Evolutionary conservation across 2,888 invertebrate species (phyloP).

Genomic region (Prionchulus punctatus): DNA sequence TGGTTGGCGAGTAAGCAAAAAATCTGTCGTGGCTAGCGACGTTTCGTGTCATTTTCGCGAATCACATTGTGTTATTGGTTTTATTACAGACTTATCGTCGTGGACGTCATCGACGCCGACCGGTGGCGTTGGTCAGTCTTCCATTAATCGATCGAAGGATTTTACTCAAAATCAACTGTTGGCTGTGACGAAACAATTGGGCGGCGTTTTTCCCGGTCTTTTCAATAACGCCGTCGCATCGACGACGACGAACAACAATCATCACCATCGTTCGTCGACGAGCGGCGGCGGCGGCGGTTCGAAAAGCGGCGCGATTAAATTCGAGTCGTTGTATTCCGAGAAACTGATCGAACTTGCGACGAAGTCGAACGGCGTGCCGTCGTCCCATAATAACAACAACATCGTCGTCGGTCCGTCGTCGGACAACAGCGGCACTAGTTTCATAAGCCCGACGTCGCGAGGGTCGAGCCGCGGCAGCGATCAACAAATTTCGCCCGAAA

Average conservation of each 20-base stretch:
- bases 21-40: not conserved
- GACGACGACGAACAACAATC: not conserved
- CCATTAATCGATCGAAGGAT: too few species aligned
- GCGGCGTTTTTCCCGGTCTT: too few species aligned
- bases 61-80: too few species aligned
- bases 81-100: too few species aligned
- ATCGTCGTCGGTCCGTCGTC: not conserved
- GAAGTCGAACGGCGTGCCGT: not conserved
- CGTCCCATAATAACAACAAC: not conserved
- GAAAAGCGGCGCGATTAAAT: not conserved
- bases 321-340: slow-evolving; percentile 2
- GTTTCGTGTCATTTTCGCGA: too few species aligned
- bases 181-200: too few species aligned
- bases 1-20: not conserved
- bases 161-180: too few species aligned
- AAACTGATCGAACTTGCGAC: not conserved
- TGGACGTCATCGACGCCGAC: too few species aligned
- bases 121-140: too few species aligned
- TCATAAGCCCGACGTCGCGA: not conserved
- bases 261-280: not conserved
- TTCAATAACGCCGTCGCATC: too few species aligned
- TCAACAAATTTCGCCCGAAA: too few species aligned
- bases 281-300: not conserved
- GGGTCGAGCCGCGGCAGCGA: not conserved
- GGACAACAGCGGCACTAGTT: too few species aligned